A percentile compares a stretch with the other conserved stretches of the same genome.
phyloP scores from a whole-genome alignment of 35 echinoderm and acorn worm species.

The Ophiothrix spiculata region DNA sequence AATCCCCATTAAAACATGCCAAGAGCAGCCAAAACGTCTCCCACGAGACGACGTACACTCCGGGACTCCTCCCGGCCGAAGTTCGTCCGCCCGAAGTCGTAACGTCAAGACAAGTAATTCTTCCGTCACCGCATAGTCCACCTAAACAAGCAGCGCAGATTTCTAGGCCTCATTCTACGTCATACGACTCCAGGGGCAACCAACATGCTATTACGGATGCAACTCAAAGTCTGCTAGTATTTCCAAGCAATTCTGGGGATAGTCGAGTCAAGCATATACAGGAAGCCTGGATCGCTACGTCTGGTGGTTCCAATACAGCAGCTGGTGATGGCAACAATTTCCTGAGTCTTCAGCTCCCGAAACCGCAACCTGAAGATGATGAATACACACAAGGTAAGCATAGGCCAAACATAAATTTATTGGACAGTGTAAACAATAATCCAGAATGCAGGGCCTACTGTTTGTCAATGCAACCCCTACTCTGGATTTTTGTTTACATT shows the following conservation, averaged over 20 bases:
- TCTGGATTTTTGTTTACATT: no score
- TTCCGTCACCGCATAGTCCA: not conserved
- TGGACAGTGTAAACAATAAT: no score
- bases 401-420: no score
- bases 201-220: not conserved
- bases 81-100: not conserved
- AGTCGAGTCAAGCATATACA: not conserved
- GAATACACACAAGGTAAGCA: slow-evolving; percentile 30
- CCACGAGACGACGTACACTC: no score
- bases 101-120: not conserved
- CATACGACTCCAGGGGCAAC: not conserved
- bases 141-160: not conserved
- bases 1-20: not conserved
- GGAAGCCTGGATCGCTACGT: not conserved
- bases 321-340: not conserved
- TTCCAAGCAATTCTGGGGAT: not conserved
- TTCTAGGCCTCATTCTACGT: not conserved
- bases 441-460: no score
- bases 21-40: not conserved
- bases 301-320: not conserved
- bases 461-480: no score
- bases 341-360: not conserved
- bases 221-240: not conserved
- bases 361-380: not conserved
- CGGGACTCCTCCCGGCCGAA: not conserved